Conservation (phyloP, 2,113 vertebrate genomes). For the Carettochelys insculpta region DNA sequence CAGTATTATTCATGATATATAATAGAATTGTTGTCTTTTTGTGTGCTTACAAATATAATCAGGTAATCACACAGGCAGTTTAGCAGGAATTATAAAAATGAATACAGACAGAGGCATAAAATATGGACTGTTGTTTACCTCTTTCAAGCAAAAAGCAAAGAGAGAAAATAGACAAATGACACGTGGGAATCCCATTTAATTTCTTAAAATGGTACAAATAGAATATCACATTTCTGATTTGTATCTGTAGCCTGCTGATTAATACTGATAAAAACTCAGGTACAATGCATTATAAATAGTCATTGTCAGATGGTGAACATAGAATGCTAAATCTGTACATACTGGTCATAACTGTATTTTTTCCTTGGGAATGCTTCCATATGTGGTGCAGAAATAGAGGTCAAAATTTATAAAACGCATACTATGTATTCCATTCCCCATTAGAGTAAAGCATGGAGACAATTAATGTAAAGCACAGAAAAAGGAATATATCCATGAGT, state of each 20-base stretch:
- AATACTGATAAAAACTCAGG: neutral
- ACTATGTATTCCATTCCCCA: constrained; percentile 88
- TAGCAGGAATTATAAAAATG: neutral
- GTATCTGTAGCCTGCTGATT: constrained; percentile 2
- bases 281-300: neutral
- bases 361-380: constrained; percentile 74
- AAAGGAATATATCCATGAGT: constrained; percentile 81
- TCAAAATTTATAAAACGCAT: constrained; percentile 92
- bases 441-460: constrained; percentile 89
- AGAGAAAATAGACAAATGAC: neutral
- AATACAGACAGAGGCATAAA: neutral
- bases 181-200: neutral
- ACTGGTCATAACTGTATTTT: neutral
- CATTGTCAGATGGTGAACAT: constrained; percentile 25
- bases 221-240: neutral
- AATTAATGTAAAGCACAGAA: constrained; percentile 86
- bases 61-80: neutral
- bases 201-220: neutral
- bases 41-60: neutral
- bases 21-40: neutral
- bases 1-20: neutral
- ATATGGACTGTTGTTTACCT: neutral
- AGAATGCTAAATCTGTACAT: neutral
- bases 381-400: constrained; percentile 83
- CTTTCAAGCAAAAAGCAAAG: neutral